phyloP scores from a whole-genome alignment of 2,888 invertebrate species.

The Meta bourneti region DNA sequence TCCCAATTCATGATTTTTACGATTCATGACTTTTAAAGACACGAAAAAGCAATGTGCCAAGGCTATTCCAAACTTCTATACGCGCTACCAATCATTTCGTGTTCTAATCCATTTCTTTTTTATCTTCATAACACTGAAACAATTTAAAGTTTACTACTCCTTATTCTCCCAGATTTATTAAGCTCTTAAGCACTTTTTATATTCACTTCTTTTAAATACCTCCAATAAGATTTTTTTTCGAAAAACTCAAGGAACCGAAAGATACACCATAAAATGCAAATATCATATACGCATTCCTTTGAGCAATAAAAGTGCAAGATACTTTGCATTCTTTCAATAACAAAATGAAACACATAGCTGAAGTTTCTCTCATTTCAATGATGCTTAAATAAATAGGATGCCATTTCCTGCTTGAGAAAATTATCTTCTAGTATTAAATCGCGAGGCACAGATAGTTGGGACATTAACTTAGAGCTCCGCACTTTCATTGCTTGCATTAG shows the following conservation, averaged over 20 bases:
- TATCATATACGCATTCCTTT: background rate
- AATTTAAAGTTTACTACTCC: background rate
- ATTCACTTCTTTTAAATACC: background rate
- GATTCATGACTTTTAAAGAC: too few relatives aligned
- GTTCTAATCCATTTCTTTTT: background rate
- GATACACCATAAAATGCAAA: background rate
- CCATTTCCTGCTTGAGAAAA: slow-evolving; percentile 19
- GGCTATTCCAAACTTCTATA: too few relatives aligned
- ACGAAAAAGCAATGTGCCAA: too few relatives aligned
- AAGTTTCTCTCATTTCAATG: background rate
- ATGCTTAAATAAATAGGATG: slow-evolving; percentile 2
- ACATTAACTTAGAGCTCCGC: background rate
- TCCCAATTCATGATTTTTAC: too few relatives aligned
- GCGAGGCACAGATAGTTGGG: background rate
- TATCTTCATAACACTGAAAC: background rate
- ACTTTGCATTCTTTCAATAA: background rate
- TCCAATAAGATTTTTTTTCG: background rate
- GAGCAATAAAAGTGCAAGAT: background rate
- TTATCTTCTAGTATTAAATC: background rate
- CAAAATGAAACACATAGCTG: background rate
- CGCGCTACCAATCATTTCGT: background rate
- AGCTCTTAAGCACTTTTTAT: background rate
- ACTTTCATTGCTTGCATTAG: background rate
- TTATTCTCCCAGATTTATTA: background rate
- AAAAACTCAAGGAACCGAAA: background rate